Evolutionary conservation across 2,888 invertebrate species (phyloP).

Genomic region (Caprella mutica): DNA sequence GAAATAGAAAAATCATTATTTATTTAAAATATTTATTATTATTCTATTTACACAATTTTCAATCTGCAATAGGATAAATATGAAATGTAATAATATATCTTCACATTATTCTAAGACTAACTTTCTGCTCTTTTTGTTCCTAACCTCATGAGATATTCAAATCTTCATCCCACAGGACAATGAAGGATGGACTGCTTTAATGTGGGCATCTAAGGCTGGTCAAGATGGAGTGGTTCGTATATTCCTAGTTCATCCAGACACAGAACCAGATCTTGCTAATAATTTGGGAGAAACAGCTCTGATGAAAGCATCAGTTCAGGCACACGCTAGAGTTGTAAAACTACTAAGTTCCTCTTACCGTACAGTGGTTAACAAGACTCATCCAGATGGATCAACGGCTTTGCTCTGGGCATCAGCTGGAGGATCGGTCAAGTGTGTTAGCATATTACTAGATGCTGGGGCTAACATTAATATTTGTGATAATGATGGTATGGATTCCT

Average conservation of each 20-base stretch:
- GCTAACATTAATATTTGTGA: constrained; percentile 17
- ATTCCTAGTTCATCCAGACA: constrained; percentile 33
- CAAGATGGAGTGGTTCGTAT: constrained; percentile 29
- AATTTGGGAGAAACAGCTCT: constrained; percentile 29
- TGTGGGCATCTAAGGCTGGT: constrained; percentile 30
- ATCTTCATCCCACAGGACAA: constrained; percentile 19
- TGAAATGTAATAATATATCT: too few relatives aligned
- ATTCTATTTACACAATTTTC: background rate
- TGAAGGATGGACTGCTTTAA: constrained; percentile 28
- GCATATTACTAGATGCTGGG: constrained; percentile 20
- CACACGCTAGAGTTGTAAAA: constrained; percentile 21
- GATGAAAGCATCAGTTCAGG: constrained; percentile 31
- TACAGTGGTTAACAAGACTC: constrained; percentile 25
- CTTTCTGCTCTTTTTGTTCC: too few relatives aligned
- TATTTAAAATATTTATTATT: too few relatives aligned
- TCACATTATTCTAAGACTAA: too few relatives aligned
- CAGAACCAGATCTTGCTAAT: constrained; percentile 30
- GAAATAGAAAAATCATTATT: too few relatives aligned
- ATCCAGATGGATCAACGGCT: constrained; percentile 30
- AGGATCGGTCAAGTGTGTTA: constrained; percentile 20
- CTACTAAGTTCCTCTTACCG: constrained; percentile 25
- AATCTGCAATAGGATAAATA: background rate
- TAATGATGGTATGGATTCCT: constrained; percentile 30
- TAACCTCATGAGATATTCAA: too few relatives aligned
- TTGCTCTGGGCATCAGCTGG: constrained; percentile 32